These are phyloP conservation scores for Podarcis lilfordi DNA, from an alignment of 2,797 vertebrate species.

Conservation along the genomic window DNA sequence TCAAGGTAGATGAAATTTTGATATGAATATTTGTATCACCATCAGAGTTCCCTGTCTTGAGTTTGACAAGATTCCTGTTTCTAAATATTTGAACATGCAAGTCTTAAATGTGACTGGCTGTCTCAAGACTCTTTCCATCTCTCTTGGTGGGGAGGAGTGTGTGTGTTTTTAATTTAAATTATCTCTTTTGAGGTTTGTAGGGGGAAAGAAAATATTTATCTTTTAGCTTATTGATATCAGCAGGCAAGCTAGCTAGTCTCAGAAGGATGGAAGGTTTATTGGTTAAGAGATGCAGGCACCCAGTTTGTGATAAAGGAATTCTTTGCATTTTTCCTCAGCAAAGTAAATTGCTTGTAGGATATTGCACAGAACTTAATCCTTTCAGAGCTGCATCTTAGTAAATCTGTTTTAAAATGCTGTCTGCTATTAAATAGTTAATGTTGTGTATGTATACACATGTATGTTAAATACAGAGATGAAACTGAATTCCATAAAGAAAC, in stretches of 20 bases:
- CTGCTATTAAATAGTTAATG: conserved; percentile 21
- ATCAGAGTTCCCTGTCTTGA: conserved; percentile 54
- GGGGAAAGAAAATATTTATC: conserved; percentile 67
- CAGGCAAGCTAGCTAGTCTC: conserved; percentile 47
- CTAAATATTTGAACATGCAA: conserved; percentile 62
- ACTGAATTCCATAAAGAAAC: background rate
- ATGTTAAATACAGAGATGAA: background rate
- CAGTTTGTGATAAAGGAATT: conserved; percentile 73
- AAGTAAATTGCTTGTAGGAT: conserved; percentile 65
- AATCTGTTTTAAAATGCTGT: conserved; percentile 56
- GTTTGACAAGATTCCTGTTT: conserved; percentile 61
- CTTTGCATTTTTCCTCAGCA: conserved; percentile 66
- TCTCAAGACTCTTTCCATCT: conserved; percentile 49
- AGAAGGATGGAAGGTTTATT: conserved; percentile 59
- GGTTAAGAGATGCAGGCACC: conserved; percentile 56
- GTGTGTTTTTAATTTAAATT: conserved; percentile 69
- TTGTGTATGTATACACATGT: background rate
- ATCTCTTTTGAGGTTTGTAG: conserved; percentile 42
- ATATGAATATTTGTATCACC: conserved; percentile 58
- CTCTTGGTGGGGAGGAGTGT: conserved; percentile 36
- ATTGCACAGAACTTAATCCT: conserved; percentile 69
- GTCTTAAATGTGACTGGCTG: conserved; percentile 59
- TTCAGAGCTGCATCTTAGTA: conserved; percentile 57
- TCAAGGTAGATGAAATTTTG: conserved; percentile 67
- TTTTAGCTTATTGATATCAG: conserved; percentile 58